Base-by-base conservation (phyloP, 2,797 vertebrate genomes). In the Podargus strigoides region DNA sequence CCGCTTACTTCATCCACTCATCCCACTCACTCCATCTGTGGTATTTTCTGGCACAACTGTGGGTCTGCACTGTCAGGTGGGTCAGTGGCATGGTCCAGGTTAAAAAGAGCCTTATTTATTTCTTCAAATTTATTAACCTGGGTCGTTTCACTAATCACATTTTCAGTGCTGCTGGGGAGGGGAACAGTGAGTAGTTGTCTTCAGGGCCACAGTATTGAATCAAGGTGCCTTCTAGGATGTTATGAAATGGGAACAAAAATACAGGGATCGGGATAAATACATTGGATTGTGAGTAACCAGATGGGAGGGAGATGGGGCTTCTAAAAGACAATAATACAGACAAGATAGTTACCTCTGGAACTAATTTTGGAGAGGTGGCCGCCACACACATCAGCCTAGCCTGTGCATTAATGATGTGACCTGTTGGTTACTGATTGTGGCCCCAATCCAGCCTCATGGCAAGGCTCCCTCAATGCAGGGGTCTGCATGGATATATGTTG, bases 1-100 rank as follows among this genome's bases (percentile, higher is more conserved):
- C 41, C 30, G 0, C 5, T 77, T 0, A 0, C 26, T 68, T 59
- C 4, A 0, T 49, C 12, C 19, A 2, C 58, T 72, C 20, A 18
- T 46, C 21, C 55, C 46, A 27, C 41, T 41, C 4, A 1, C 36
- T 69, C 15, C 14, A 3, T 53, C n/a, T 81, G 19, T 59, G 41
- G 11, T 37, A 9, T 63, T 87, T 90, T 26, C 37, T 32, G 32
- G 66, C 12, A 12, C 24, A 55, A 1, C 27, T 67, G 21, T 66
- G 58, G 8, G 28, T 58, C 37, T 73, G 6, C 22, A 28, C 39
- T 88, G 37, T 37, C 80, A 69, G 21, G 22, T 27, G 26, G 15
- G 22, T 89, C 20, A 23, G 23, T 63, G 66, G 26, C 18, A 9
- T n/a, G 27, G 27, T 15, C 16, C 22, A 30, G 26, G 16, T 87